Evolutionary conservation across 2,797 vertebrate species (phyloP), one percentile per base, ranked within the genome.

Genomic region (Myotis pilosus): DNA sequence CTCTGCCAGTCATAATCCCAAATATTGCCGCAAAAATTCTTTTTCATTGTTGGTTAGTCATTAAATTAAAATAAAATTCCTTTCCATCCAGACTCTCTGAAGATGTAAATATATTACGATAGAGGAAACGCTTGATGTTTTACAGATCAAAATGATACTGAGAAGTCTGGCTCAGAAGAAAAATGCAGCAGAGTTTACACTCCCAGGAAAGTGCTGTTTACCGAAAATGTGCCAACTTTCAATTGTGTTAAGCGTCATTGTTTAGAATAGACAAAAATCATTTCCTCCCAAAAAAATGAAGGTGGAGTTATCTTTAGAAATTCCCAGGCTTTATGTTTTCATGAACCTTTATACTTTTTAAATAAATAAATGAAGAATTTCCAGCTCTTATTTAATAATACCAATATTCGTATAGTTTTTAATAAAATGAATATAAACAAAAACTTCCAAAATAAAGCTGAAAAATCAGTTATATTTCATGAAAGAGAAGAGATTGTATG

Each of bases 161-260:
- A 98, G 92, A 98, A 98, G 95, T 97, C 97, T 98, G 97, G 92
- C 97, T 97, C 97, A 95, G 98, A 97, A 98, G 96, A 96, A 97
- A 86, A 94, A 75, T 55, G 79, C 82, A 95, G 74, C 94, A 91
- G 92, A 96, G 97, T 96, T 95, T 97, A 96, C 23, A 3, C 0
- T 95, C 80, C 97, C 97, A 97, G 98, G 98, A 98, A 98, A 96
- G 96, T 49, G 85, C 97, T 98, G 97, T 98, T 98, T 98, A 98
- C 97, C 95, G 97, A 97, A 98, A 97, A 97, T 93, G 91, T 2
- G 23, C 97, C 96, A 96, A 88, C 94, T 53, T 89, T 97, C 96
- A 95, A 84, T 80, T 96, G 95, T 98, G 96, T 98, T 97, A 97
- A 95, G 96, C 84, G 0, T 94, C 97, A 98, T 98, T 98, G 98